A percentile compares a stretch with the other conserved stretches of the same genome.
phyloP scores from a whole-genome alignment of 1,140 invertebrate species.

The Formica selysi region DNA sequence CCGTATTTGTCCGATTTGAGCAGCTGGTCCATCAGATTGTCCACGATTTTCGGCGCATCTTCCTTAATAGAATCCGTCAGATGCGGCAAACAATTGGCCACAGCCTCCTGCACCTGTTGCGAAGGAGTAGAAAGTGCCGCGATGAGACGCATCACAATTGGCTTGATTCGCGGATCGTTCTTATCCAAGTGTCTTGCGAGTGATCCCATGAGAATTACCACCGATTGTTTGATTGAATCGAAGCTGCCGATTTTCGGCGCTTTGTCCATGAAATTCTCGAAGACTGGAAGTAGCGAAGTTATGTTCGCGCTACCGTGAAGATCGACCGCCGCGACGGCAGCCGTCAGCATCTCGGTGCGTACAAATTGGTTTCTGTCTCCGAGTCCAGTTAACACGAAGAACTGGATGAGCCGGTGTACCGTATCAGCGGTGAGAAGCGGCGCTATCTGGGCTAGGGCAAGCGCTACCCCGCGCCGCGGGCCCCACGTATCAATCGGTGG shows the following conservation, averaged over 20 bases:
- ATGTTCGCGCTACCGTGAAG: conserved; percentile 94
- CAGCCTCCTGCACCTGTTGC: conserved; percentile 98
- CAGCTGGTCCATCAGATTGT: conserved; percentile 95
- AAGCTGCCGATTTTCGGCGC: conserved; percentile 96
- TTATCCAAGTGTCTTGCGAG: conserved; percentile 97
- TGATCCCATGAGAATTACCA: conserved; percentile 98
- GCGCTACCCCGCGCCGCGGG: conserved; percentile 94
- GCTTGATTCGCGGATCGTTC: conserved; percentile 94
- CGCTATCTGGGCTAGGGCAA: conserved; percentile 92
- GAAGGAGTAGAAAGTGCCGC: conserved; percentile 98
- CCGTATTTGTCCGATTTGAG: conserved; percentile 98
- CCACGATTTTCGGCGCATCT: conserved; percentile 95
- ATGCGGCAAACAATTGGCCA: conserved; percentile 98
- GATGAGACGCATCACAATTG: conserved; percentile 96
- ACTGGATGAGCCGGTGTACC: conserved; percentile 91
- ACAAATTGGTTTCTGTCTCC: conserved; percentile 95
- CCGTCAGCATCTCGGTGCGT: conserved; percentile 95
- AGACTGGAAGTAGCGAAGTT: conserved; percentile 92
- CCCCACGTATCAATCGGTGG: conserved; percentile 96
- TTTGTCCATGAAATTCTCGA: conserved; percentile 96
- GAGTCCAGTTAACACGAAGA: conserved; percentile 95
- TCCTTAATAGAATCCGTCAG: conserved; percentile 96
- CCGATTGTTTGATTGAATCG: conserved; percentile 97
- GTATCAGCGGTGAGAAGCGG: conserved; percentile 89
- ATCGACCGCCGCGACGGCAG: conserved; percentile 96